Base-by-base conservation (phyloP, 64 coral and sea anemone species). In the Pachyseris speciosa region DNA sequence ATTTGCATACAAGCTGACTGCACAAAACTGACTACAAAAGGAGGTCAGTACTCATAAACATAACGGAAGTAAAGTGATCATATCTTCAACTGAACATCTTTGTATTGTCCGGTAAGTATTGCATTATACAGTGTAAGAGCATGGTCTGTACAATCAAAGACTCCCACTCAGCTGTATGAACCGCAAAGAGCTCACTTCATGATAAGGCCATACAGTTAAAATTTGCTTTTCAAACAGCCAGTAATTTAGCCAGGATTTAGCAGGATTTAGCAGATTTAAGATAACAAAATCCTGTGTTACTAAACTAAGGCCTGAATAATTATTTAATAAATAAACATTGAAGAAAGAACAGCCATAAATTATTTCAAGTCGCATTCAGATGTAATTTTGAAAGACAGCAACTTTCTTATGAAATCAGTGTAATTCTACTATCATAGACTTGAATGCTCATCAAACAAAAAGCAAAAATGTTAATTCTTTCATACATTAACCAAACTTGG, bases 1-100 rank as follows among this genome's bases (percentile, higher is more conserved):
- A 81, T 81, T 37, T 81, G 37, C 77, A 81, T 81, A 81, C 20
- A 25, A 61, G 58, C 9, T 61, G 77, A 59, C 34, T 36, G 31
- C 5, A 25, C 77, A 37, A 81, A 63, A 63, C 36, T 57, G 32
- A 37, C 34, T 24, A 22, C 9, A 38, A 37, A 55, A 61, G 34
- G 20, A 26, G 27, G 16, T 20, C 12, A 27, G 20, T 63, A 9
- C 31, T 81, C 17, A 52, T 3, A 29, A 32, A 22, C 15, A 10
- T 12, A 78, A n/a, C 2, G 36, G 17, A 33, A 1, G 32, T 39
- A 19, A 71, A 39, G 16, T 22, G 9, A 39, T 71, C 34, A 22
- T 39, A 7, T 71, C 19, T 20, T 39, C 30, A 12, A 68, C 16
- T 57, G 20, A 40, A 39, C 20, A 71, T 22, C 7, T 19, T 17